Evolutionary conservation across 1,140 invertebrate species (phyloP).

Genomic region (Pogonus chalceus): DNA sequence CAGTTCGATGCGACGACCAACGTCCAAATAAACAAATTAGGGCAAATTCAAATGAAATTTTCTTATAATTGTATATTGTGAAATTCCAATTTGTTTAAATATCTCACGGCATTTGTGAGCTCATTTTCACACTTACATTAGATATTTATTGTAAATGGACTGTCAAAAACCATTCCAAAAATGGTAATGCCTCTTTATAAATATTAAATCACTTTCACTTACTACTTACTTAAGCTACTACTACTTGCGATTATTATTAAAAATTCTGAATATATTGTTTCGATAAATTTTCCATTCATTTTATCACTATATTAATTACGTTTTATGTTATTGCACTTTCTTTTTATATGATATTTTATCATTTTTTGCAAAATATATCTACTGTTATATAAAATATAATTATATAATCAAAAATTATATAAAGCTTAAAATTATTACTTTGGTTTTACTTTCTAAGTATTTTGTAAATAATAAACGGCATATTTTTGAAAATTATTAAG

Average conservation of each 20-base stretch:
- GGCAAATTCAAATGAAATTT: not conserved
- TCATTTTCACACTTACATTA: not conserved
- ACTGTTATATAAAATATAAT: not conserved
- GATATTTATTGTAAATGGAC: conserved; percentile 4
- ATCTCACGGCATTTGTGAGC: conserved; percentile 1
- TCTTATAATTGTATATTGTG: not conserved
- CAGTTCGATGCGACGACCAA: not conserved
- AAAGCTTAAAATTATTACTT: too few species aligned
- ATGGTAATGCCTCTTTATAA: conserved; percentile 1
- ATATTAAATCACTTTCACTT: conserved; percentile 1
- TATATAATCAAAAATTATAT: not conserved
- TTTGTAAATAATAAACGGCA: too few species aligned
- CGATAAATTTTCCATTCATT: not conserved
- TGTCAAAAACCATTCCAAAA: not conserved
- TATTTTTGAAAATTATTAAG: too few species aligned
- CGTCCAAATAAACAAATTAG: not conserved
- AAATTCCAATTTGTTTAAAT: not conserved
- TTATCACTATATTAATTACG: conserved; percentile 2
- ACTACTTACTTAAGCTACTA: not conserved
- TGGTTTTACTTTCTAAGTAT: too few species aligned
- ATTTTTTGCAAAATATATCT: not conserved
- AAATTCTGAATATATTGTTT: not conserved
- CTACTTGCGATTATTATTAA: not conserved
- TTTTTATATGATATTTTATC: not conserved
- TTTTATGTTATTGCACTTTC: not conserved